Percentiles rank a stretch among this genome's conserved stretches.
These are phyloP conservation scores for Musca domestica DNA, from an alignment of 1,140 invertebrate genomes.

Conservation along the genomic window DNA sequence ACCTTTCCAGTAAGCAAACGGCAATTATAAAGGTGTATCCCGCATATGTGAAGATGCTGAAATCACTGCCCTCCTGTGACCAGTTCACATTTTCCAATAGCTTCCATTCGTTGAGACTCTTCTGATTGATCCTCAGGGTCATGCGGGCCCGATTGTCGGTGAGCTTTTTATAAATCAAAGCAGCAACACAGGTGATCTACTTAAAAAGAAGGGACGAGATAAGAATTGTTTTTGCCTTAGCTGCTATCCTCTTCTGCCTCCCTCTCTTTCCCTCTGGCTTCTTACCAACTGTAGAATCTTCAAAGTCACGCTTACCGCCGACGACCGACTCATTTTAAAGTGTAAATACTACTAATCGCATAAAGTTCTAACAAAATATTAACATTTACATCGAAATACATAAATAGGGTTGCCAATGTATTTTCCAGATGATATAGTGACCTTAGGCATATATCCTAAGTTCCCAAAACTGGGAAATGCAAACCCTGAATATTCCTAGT, in stretches of 20 bases:
- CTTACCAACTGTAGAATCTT: slow-evolving; percentile 8
- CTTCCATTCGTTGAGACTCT: slow-evolving; percentile 7
- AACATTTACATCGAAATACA: too few relatives aligned
- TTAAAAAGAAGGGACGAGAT: neutral
- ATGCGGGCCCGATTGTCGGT: slow-evolving; percentile 4
- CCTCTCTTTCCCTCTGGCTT: neutral
- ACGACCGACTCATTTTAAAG: slow-evolving; percentile 8
- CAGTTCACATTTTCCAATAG: slow-evolving; percentile 1
- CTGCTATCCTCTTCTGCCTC: neutral
- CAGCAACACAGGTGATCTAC: neutral
- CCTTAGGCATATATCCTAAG: too few relatives aligned
- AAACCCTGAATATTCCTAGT: too few relatives aligned
- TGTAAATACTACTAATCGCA: too few relatives aligned
- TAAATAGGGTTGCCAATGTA: too few relatives aligned
- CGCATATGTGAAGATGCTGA: slow-evolving; percentile 4
- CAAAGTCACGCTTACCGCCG: neutral
- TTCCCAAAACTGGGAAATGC: too few relatives aligned
- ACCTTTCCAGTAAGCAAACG: slow-evolving; percentile 2
- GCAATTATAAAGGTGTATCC: slow-evolving; percentile 6
- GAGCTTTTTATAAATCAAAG: slow-evolving; percentile 1
- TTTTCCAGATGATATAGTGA: too few relatives aligned
- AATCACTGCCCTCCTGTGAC: slow-evolving; percentile 3
- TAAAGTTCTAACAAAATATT: too few relatives aligned
- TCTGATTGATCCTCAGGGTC: neutral
- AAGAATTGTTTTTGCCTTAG: neutral